Evolutionary conservation across 2,888 invertebrate genomes (phyloP).

Genomic region (Zonitis immaculata): DNA sequence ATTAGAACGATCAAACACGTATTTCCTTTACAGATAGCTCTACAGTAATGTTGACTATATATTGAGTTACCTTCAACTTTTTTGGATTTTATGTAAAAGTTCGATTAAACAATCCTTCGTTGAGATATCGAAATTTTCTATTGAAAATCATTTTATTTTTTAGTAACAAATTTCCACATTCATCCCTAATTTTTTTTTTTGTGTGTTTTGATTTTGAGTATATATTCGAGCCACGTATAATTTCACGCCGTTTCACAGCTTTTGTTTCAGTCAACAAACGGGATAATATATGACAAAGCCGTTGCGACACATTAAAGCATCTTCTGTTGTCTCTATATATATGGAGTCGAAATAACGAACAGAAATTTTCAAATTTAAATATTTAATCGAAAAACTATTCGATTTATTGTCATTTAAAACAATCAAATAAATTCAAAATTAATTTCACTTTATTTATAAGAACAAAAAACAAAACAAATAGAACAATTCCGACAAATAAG

Average conservation of each 20-base stretch:
- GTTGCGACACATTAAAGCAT: background rate
- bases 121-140: too few species aligned
- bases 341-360: background rate
- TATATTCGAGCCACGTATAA: background rate
- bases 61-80: background rate
- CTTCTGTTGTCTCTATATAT: background rate
- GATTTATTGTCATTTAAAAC: background rate
- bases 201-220: background rate
- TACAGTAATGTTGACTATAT: slow-evolving; percentile 6
- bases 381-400: too few species aligned
- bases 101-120: background rate
- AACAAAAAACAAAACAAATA: slow-evolving; percentile 12
- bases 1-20: slow-evolving; percentile 11
- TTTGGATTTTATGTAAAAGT: slow-evolving; percentile 3
- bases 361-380: too few species aligned
- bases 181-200: background rate
- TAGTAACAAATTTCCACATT: too few species aligned
- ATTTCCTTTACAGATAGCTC: slow-evolving; percentile 13
- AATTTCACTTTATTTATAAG: slow-evolving; percentile 9
- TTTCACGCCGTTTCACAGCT: background rate
- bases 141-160: too few species aligned
- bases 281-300: slow-evolving; percentile 1
- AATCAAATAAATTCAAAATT: slow-evolving; percentile 16
- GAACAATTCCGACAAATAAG: slow-evolving; percentile 19
- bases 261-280: background rate